Base-by-base conservation (phyloP, 2,113 vertebrate species). In the Rhabdornis inornatus region DNA sequence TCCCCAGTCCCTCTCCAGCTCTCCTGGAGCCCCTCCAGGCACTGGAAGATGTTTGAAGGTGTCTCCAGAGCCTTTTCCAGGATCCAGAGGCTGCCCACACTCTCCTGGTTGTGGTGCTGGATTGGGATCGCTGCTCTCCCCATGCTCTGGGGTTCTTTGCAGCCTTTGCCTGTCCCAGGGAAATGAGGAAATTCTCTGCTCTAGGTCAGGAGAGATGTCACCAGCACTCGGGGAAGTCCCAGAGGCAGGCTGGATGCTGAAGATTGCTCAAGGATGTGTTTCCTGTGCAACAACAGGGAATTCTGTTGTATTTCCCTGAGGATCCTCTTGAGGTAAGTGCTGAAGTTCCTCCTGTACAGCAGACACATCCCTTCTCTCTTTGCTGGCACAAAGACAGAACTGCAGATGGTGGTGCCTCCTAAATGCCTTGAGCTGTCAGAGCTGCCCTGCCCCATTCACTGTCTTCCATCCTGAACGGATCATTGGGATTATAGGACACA, bases 401-500 rank as follows among this genome's bases (percentile, higher is more conserved):
- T 66, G 68, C 27, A 45, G 30, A 21, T 12, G 17, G 7, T 2
- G 4, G 27, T 57, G 81, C 20, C 35, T 37, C 42, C 55, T 9
- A 0, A 2, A 3, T 13, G 31, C 64, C 87, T 35, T 27, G 20
- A 1, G 13, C 90, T 87, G 39, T 28, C 81, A n/a, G 74, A 52
- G 70, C 33, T 81, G 69, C 11, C 39, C 50, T 82, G 69, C 16
- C 33, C 45, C 42, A 23, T 0, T 55, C 33, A 0, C 20, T 11
- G 22, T 4, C 0, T 14, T 66, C 84, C 68, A 44, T 37, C 71
- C 71, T 69, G 47, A 42, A 11, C 0, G 0, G 24, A 16, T 10
- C 52, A 7, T 50, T 7, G 8, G 65, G 69, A 52, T 60, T 10
- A 0, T 0, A 15, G 23, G 6, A 18, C 7, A 22, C 0, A 0